Evolutionary conservation across 2,888 invertebrate genomes (phyloP), one percentile per base, ranked within the genome.

Genomic region (Galerucella pusilla): DNA sequence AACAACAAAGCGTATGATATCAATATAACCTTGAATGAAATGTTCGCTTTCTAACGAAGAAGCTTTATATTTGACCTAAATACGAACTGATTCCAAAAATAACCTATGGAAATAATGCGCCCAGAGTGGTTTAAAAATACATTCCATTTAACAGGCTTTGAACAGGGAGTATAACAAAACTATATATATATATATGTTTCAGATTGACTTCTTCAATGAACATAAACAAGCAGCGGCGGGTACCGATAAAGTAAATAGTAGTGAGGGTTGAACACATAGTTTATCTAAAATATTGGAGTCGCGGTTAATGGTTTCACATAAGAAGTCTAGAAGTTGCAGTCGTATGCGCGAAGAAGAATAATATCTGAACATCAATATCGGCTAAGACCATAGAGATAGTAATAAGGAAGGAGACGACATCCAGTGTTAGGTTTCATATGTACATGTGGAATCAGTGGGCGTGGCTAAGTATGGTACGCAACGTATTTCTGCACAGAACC

Each of bases 121-220:
- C 20, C 20, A 16, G 45, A 45, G 45, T 45, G 64, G 46, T 64
- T 45, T 64, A 64, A 64, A 64, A 64, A 64, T 64, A 64, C 64
- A 64, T 64, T 45, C 10, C 11, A 46, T 45, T n/a, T 16, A 9
- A 64, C 45, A 11, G 6, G 35, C 16, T 61, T 61, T 61, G 25
- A 49, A 49, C 12, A 12, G 2, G 57, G 20, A 57, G 9, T 20
- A 16, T 1, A 57, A 57, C 20, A 57, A 57, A 57, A 57, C 57
- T 57, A 57, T 57, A 57, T 20, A 16, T 57, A 57, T 57, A 57
- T 20, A 16, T 20, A 7, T 57, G 2, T 57, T 57, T 57, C 20
- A 57, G 49, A 57, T 16, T 57, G 20, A 57, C 20, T 57, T 57
- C 10, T 20, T 16, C 20, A 54, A 54, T 7, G 6, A 1, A 57